Evolutionary conservation across 2,113 vertebrate species (phyloP).

Genomic region (Heloderma charlesbogerti): DNA sequence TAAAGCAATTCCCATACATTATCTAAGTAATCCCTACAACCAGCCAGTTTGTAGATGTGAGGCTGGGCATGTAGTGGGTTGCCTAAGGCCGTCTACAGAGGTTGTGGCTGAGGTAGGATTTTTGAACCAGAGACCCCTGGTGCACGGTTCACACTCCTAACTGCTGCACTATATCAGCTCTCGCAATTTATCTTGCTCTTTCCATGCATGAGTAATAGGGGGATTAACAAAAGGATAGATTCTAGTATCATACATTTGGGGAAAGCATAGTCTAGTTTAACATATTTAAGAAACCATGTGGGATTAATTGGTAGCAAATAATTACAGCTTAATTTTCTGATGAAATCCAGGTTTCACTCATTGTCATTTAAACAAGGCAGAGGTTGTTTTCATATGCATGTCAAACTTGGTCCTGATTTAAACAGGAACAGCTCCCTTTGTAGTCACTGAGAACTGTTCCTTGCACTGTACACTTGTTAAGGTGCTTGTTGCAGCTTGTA

Average conservation of each 20-base stretch:
- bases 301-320: background rate
- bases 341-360: background rate
- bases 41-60: background rate
- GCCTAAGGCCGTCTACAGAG: background rate
- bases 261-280: background rate
- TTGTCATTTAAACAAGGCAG: background rate
- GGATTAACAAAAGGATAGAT: background rate
- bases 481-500: conserved; percentile 18
- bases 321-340: background rate
- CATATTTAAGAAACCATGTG: background rate
- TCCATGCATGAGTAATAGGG: no score
- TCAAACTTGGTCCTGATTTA: background rate
- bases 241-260: background rate
- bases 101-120: background rate
- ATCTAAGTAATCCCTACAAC: background rate
- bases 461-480: background rate
- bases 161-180: background rate
- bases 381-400: background rate
- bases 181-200: background rate
- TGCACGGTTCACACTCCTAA: background rate
- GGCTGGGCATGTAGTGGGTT: no score
- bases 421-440: conserved; percentile 6
- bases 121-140: background rate
- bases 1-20: background rate
- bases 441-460: background rate